Evolutionary conservation across 2,113 vertebrate species (phyloP).

Genomic region (Prunella fulvescens): DNA sequence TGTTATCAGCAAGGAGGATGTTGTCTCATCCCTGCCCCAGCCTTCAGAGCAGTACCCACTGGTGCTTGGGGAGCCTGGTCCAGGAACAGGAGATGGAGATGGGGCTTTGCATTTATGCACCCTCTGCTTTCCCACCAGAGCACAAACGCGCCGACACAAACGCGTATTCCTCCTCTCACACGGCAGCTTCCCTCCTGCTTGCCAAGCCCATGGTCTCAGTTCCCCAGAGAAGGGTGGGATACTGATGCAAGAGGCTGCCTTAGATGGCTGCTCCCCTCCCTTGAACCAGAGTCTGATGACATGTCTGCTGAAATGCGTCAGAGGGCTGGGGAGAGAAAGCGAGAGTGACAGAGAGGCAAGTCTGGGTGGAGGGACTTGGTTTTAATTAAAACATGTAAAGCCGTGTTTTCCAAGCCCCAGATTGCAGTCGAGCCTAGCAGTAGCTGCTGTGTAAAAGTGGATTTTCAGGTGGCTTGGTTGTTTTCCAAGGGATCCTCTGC

Average conservation of each 20-base stretch:
- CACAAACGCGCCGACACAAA: accelerated
- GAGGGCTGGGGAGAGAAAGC: not conserved
- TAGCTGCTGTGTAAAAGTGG: not conserved
- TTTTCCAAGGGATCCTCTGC: not conserved
- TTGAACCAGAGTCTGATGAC: conserved; percentile 29
- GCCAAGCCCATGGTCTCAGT: not conserved
- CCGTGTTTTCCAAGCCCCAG: not conserved
- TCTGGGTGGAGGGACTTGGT: conserved; percentile 37
- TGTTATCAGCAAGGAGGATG: not conserved
- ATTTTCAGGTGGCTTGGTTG: not conserved
- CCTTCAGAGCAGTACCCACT: not conserved
- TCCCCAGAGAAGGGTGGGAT: conserved; percentile 30
- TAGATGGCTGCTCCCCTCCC: not conserved
- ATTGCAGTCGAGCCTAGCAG: not conserved
- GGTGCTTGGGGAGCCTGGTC: not conserved
- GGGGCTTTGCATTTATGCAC: not conserved
- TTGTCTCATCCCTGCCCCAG: not conserved
- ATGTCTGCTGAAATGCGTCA: conserved; percentile 7
- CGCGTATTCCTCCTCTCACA: not conserved
- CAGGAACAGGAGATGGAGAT: not conserved
- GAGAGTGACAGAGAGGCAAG: conserved; percentile 20
- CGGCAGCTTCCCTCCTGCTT: not conserved
- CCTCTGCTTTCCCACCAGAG: not conserved
- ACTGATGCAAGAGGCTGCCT: not conserved
- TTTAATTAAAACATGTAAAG: conserved; percentile 60